These are phyloP conservation scores for Trichomycterus rosablanca DNA, from an alignment of 2,113 vertebrate genomes.

Conservation along the genomic window DNA sequence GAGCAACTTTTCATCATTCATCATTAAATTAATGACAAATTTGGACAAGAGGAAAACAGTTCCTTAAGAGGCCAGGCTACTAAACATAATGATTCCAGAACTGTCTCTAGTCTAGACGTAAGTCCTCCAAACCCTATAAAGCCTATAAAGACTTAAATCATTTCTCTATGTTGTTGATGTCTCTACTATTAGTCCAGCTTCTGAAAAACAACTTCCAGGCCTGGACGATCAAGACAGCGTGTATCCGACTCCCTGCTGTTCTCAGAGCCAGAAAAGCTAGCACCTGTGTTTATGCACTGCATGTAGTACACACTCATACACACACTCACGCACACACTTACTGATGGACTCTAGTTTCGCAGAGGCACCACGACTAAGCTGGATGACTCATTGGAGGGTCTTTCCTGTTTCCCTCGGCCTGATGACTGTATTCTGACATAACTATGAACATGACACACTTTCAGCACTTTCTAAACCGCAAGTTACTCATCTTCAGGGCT, in stretches of 20 bases:
- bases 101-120: too few species aligned
- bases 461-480: neutral
- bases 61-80: too few species aligned
- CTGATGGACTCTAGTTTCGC: constrained; percentile 7
- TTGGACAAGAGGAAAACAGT: too few species aligned
- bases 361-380: neutral
- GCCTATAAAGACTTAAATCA: too few species aligned
- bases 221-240: constrained; percentile 1
- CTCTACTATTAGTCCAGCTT: too few species aligned
- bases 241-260: constrained; percentile 29
- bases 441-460: neutral
- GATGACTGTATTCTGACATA: constrained; percentile 15
- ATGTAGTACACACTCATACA: neutral
- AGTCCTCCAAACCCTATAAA: too few species aligned
- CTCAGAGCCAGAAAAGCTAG: neutral
- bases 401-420: constrained; percentile 17
- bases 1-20: too few species aligned
- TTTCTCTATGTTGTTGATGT: too few species aligned
- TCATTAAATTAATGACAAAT: too few species aligned
- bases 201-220: constrained; percentile 7
- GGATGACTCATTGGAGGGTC: neutral
- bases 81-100: too few species aligned
- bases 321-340: constrained; percentile 14
- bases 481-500: too few species aligned
- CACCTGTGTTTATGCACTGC: constrained; percentile 42